Conservation (phyloP, 2,113 vertebrate species). For the Eleginops maclovinus region DNA sequence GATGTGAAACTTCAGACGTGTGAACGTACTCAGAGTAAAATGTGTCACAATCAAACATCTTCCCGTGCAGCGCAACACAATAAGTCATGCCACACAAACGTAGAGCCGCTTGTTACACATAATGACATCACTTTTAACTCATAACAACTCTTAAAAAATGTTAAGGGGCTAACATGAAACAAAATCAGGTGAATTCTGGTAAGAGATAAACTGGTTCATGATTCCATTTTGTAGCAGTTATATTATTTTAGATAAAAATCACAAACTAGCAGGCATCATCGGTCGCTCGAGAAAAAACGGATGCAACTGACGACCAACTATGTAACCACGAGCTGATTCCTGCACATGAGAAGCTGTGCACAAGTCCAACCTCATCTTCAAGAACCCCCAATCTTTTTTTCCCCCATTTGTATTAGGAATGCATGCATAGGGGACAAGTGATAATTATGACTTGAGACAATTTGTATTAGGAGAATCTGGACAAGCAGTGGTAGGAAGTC, state of each 20-base stretch:
- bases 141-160: neutral
- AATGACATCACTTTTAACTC: neutral
- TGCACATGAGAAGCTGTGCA: constrained; percentile 7
- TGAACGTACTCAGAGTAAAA: neutral
- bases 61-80: neutral
- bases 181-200: neutral
- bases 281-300: neutral
- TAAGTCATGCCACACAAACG: constrained; percentile 5
- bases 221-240: too few species aligned
- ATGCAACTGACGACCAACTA: constrained; percentile 11
- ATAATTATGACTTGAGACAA: constrained; percentile 25
- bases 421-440: too few species aligned
- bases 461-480: constrained; percentile 20
- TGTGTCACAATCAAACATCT: constrained; percentile 36
- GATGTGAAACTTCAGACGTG: constrained; percentile 20
- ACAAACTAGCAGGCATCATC: neutral
- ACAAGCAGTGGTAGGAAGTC: neutral
- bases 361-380: constrained; percentile 20
- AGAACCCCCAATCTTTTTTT: neutral
- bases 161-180: neutral
- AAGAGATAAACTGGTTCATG: neutral
- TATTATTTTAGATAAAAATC: neutral
- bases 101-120: neutral
- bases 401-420: too few species aligned
- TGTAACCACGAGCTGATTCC: constrained; percentile 40